Base-by-base conservation (phyloP, 1,140 invertebrate species). In the Cydia fagiglandana region DNA sequence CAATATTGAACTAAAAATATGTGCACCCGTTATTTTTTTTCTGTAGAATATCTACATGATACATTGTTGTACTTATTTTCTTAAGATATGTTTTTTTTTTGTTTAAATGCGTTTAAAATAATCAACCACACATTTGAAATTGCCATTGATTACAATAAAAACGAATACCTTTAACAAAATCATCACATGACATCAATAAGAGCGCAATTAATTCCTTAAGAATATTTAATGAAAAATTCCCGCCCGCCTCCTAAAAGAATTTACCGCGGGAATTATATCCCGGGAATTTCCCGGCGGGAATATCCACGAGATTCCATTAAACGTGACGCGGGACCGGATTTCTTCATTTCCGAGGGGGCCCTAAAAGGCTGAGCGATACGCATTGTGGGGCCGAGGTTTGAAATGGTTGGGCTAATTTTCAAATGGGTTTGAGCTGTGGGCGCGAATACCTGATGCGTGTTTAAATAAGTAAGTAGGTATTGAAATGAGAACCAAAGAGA, bases 251-350 rank as follows among this genome's bases (percentile, higher is more conserved):
- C 34, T 38, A 38, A 70, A 70, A 70, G 66, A 41, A 38, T 70
- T 70, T 70, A 70, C 66, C 66, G 66, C 66, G 66, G 66, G 66
- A 41, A 70, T 70, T 70, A 70, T 70, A 17, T 70, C 66, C 66
- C 66, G 66, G 66, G 66, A 70, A 61, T 61, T 17, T 61, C 53
- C 53, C 53, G 50, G 1, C 50, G 53, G 53, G 53, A 61, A 61
- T 70, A 70, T 70, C 34, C 66, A 9, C 30, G 34, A 17, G 66
- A 70, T 70, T 70, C 66, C 66, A 70, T 70, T 70, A 70, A n/a
- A 17, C 30, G 34, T 70, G 66, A 70, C 66, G 66, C 30, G 34
- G 34, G 30, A 15, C 66, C 66, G 66, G 66, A 70, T 70, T 70
- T 70, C 66, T 70, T 70, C 30, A 70, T 70, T 70, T 70, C 66